Percentiles rank a stretch among this genome's conserved stretches.
Conservation (phyloP, 1,140 invertebrate species). For the Cepaea nemoralis region DNA sequence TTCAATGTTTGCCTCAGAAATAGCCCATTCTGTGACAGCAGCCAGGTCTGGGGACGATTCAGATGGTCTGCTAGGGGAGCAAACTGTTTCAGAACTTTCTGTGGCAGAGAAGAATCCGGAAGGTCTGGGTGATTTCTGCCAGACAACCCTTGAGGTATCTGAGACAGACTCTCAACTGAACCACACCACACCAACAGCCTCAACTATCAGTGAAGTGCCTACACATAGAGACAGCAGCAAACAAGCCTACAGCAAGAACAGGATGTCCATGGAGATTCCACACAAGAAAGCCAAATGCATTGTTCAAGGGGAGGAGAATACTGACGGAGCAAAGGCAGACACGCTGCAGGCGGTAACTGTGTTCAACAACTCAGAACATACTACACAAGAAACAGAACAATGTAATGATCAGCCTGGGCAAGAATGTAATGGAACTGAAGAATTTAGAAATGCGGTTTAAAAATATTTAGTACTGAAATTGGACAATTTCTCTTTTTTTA, state of each 20-base stretch:
- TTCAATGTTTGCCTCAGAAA: background rate
- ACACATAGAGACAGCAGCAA: conserved; percentile 15
- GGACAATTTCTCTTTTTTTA: no score
- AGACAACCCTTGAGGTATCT: background rate
- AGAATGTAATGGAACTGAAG: conserved; percentile 19
- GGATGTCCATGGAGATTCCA: conserved; percentile 52
- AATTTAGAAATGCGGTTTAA: conserved; percentile 25
- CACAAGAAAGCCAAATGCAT: conserved; percentile 48
- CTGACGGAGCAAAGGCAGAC: background rate
- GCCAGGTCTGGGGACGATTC: background rate
- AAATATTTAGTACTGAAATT: no score
- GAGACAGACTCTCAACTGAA: background rate
- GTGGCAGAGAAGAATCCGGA: background rate
- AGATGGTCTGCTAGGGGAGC: background rate
- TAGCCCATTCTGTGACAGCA: background rate
- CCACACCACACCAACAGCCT: background rate
- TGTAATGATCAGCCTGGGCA: background rate
- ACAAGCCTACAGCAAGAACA: conserved; percentile 21
- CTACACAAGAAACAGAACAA: background rate
- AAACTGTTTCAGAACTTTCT: background rate
- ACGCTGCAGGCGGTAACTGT: background rate
- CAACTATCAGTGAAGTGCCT: conserved; percentile 7
- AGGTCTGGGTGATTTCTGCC: background rate
- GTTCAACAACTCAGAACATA: background rate
- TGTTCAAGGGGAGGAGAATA: conserved; percentile 16